A percentile compares a stretch with the other conserved stretches of the same genome.
Conservation (phyloP, 2,888 invertebrate genomes). For the Eutolmus rufibarbis region DNA sequence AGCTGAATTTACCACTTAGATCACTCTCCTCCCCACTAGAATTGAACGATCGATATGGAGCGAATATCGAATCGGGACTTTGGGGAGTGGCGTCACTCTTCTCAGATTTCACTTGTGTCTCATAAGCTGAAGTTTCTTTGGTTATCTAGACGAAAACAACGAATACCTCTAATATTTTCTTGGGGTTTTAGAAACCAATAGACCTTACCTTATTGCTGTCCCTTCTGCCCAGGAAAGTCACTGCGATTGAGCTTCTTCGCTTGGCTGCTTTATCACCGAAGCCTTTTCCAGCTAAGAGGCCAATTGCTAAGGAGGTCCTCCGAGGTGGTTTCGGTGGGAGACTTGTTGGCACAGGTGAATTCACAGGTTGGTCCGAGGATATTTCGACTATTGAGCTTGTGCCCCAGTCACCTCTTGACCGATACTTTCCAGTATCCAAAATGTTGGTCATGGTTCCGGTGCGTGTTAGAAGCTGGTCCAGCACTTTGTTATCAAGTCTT, state of each 20-base stretch:
- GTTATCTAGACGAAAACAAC: constrained; percentile 46
- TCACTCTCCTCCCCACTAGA: constrained; percentile 32
- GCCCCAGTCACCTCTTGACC: constrained; percentile 61
- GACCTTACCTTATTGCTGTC: constrained; percentile 57
- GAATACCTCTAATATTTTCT: background rate
- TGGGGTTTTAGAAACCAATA: background rate
- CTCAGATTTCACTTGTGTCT: constrained; percentile 60
- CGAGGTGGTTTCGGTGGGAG: constrained; percentile 58
- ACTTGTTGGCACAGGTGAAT: constrained; percentile 49
- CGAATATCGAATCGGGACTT: constrained; percentile 56
- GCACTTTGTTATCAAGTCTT: constrained; percentile 1
- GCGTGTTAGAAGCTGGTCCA: constrained; percentile 15
- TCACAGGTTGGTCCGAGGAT: constrained; percentile 48
- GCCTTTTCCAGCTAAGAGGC: constrained; percentile 55
- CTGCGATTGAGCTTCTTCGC: constrained; percentile 63
- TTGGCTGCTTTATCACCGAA: constrained; percentile 57
- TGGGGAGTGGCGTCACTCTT: constrained; percentile 58
- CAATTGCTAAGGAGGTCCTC: constrained; percentile 60
- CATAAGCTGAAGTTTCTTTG: constrained; percentile 54
- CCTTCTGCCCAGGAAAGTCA: constrained; percentile 58
- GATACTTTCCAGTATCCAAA: constrained; percentile 61
- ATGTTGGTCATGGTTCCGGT: constrained; percentile 56
- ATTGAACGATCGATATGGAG: constrained; percentile 48
- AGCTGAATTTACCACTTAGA: constrained; percentile 53
- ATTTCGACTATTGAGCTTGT: constrained; percentile 61